Base-by-base conservation (phyloP, 2,888 invertebrate species). In the Sinodicranocentrus sp. region DNA sequence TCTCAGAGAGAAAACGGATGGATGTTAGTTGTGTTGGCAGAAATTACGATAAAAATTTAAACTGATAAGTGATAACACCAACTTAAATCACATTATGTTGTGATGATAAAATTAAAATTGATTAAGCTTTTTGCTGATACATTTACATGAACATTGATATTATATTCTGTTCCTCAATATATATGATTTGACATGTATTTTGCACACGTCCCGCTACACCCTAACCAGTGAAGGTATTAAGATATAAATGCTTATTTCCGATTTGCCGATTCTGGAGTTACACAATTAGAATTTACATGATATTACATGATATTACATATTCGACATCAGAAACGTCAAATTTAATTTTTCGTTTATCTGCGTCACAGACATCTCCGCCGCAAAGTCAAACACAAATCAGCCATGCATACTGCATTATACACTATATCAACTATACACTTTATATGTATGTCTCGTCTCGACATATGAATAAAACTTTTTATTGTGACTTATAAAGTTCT, bases 401-500 rank as follows among this genome's bases (percentile, higher is more conserved):
- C 39, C 13, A n/a, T n/a, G n/a, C n/a, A n/a, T n/a, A n/a, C n/a
- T n/a, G n/a, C n/a, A n/a, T n/a, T n/a, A n/a, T n/a, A n/a, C n/a
- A n/a, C n/a, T n/a, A n/a, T n/a, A n/a, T n/a, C n/a, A n/a, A n/a
- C n/a, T n/a, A n/a, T n/a, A n/a, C n/a, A n/a, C n/a, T n/a, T n/a
- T n/a, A n/a, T n/a, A n/a, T n/a, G n/a, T n/a, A n/a, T n/a, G n/a
- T n/a, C n/a, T n/a, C n/a, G n/a, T n/a, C n/a, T n/a, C n/a, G n/a
- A n/a, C 48, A 48, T 48, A 17, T 48, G 15, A 48, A 48, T 10
- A 10, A 48, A 5, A 19, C 2, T 6, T 28, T 63, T 63, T 63
- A 63, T 63, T 63, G 63, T 33, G 33, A 63, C 63, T 63, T 63
- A 28, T 63, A 57, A 57, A 57, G 5, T n/a, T 48, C 15, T 48